A percentile compares a stretch with the other conserved stretches of the same genome.
These are phyloP conservation scores for Cryptophagus acutangulus DNA, from an alignment of 2,888 invertebrate genomes.

Conservation along the genomic window DNA sequence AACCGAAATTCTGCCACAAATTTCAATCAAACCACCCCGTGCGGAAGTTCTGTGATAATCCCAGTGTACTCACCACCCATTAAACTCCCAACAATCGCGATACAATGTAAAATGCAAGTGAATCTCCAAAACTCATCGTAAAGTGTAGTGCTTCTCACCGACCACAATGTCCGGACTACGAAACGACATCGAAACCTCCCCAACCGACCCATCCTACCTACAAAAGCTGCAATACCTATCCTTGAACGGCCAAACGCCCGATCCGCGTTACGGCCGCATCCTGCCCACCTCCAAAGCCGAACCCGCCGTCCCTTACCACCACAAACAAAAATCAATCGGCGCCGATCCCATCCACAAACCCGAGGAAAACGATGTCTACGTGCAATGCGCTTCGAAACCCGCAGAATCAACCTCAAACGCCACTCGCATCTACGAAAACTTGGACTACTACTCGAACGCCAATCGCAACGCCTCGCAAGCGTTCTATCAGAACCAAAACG, in stretches of 20 bases:
- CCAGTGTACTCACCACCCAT: too few species aligned
- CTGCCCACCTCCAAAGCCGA: conserved; percentile 38
- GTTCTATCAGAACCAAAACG: conserved; percentile 59
- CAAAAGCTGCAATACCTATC: conserved; percentile 43
- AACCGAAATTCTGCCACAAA: too few species aligned
- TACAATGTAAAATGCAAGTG: too few species aligned
- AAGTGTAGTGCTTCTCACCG: too few species aligned
- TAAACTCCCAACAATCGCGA: too few species aligned
- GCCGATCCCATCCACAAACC: conserved; percentile 35
- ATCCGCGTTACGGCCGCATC: conserved; percentile 45
- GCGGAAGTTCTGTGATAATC: too few species aligned
- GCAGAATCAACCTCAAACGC: conserved; percentile 40
- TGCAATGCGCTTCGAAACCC: conserved; percentile 47
- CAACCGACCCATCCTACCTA: conserved; percentile 35
- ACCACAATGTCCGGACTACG: not conserved
- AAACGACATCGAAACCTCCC: not conserved
- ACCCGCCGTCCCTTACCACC: conserved; percentile 33
- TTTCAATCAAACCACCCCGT: too few species aligned
- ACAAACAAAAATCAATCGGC: conserved; percentile 61
- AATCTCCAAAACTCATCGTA: too few species aligned
- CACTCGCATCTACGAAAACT: conserved; percentile 73
- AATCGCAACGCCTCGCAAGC: conserved; percentile 47
- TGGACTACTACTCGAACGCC: conserved; percentile 69
- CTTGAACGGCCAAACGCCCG: conserved; percentile 34
- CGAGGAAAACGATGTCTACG: conserved; percentile 47